A percentile compares a stretch with the other conserved stretches of the same genome.
Conservation (phyloP, 1,140 invertebrate genomes). For the Rhysida immarginata region DNA sequence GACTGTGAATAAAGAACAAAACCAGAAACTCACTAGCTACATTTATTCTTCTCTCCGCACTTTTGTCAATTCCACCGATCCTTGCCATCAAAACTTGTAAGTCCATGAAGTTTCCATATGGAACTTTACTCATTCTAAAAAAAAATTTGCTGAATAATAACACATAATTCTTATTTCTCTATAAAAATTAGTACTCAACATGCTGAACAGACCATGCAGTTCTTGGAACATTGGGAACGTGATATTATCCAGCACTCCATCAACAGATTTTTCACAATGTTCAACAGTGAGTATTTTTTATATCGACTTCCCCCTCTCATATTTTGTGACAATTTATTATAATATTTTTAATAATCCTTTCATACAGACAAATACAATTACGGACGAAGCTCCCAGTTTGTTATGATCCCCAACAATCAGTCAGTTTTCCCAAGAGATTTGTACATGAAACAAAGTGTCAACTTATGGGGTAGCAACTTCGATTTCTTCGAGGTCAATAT, state of each 20-base stretch:
- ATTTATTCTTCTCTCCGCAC: background rate
- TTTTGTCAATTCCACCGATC: conserved; percentile 5
- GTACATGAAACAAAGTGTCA: background rate
- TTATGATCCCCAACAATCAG: background rate
- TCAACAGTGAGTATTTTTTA: background rate
- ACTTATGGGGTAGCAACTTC: background rate
- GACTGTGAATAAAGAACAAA: background rate
- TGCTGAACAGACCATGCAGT: background rate
- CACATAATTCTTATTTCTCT: too few relatives aligned
- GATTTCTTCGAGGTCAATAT: background rate
- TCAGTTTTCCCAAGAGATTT: background rate
- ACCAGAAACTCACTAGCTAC: conserved; percentile 3
- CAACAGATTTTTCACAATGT: background rate
- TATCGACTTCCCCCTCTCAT: too few relatives aligned
- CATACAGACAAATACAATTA: background rate
- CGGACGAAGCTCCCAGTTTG: background rate
- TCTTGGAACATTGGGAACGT: background rate
- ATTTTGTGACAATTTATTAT: too few relatives aligned
- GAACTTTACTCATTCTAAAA: too few relatives aligned
- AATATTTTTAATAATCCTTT: background rate
- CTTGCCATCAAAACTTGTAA: conserved; percentile 5
- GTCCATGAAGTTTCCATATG: too few relatives aligned
- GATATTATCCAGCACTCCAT: background rate
- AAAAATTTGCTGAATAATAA: too few relatives aligned
- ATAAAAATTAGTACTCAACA: background rate